Percentiles rank a stretch among this genome's conserved stretches.
Evolutionary conservation across 1,140 invertebrate genomes (phyloP).

Genomic region (Calliphora vicina): DNA sequence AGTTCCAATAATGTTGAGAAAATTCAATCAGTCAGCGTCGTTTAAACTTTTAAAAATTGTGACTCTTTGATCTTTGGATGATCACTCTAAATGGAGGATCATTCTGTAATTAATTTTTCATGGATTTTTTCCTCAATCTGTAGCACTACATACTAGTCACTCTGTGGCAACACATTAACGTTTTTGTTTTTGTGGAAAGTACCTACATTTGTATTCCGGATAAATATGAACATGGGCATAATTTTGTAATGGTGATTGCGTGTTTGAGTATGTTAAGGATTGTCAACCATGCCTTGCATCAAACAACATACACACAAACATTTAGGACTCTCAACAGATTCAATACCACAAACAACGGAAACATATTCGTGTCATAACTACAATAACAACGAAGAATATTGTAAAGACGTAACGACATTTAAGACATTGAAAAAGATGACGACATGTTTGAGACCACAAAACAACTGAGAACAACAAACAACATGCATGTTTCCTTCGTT

Average conservation of each 20-base stretch:
- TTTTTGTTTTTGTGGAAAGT: not conserved
- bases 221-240: constrained; percentile 5
- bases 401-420: constrained; percentile 1
- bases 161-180: not conserved
- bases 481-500: not conserved
- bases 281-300: constrained; percentile 21
- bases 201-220: not conserved
- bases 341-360: not conserved
- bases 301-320: not conserved
- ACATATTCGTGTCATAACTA: constrained; percentile 1
- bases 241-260: constrained; percentile 22
- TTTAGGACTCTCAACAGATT: not conserved
- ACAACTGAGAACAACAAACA: not conserved
- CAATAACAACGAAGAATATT: not conserved
- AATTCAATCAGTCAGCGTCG: no score
- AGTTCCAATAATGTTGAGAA: no score
- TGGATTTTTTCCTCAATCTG: not conserved
- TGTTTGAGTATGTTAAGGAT: constrained; percentile 21
- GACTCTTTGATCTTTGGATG: no score
- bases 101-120: no score
- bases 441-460: not conserved
- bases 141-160: not conserved
- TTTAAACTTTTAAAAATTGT: no score
- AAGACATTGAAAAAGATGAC: not conserved
- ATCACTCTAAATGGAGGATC: no score